Evolutionary conservation across 2,113 vertebrate species (phyloP).

Genomic region (Tor tambroides): DNA sequence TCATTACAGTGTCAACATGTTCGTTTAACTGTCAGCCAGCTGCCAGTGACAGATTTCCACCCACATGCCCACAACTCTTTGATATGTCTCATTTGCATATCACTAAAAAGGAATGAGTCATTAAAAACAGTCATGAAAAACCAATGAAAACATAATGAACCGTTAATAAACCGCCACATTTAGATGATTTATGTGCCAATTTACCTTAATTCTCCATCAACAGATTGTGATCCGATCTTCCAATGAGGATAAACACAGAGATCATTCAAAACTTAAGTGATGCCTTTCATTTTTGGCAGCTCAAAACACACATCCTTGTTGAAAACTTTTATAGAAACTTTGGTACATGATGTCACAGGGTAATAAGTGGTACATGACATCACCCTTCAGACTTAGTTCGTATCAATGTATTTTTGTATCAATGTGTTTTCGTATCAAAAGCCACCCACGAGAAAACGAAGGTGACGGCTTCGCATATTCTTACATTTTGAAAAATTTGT

Average conservation of each 20-base stretch:
- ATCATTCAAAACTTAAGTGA: constrained; percentile 1
- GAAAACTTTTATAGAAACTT: not conserved
- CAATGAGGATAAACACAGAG: not conserved
- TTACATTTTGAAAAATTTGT: too few species aligned
- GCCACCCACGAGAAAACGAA: too few species aligned
- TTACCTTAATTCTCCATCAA: constrained; percentile 26
- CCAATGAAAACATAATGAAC: not conserved
- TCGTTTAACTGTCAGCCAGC: constrained; percentile 11
- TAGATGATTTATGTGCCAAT: constrained; percentile 27
- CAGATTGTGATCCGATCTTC: constrained; percentile 18
- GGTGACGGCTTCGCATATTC: too few species aligned
- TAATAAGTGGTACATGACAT: not conserved
- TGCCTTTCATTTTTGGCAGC: not conserved
- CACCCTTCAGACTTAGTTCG: not conserved
- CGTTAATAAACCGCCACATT: constrained; percentile 32
- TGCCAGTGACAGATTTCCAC: constrained; percentile 26
- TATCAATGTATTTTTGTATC: too few species aligned
- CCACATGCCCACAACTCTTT: not conserved
- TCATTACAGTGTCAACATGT: constrained; percentile 17
- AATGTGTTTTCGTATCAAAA: too few species aligned
- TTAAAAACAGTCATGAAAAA: constrained; percentile 44
- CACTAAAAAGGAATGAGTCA: constrained; percentile 8
- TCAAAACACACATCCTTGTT: not conserved
- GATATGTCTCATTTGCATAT: constrained; percentile 34
- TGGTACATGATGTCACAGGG: too few species aligned